Conservation (phyloP, 2,888 invertebrate species). For the Stenodema calcarata region DNA sequence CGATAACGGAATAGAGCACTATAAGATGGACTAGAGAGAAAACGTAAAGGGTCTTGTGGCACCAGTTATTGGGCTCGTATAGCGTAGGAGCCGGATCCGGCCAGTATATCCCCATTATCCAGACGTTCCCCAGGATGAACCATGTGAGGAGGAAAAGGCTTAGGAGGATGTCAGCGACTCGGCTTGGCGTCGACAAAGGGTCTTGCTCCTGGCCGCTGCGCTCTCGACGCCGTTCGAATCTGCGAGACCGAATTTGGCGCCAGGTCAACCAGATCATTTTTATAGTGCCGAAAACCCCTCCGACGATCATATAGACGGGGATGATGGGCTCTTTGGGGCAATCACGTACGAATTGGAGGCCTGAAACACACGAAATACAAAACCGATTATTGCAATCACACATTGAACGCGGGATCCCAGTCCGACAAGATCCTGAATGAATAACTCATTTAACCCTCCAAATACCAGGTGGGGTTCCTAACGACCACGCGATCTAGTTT, state of each 20-base stretch:
- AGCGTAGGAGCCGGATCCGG: constrained; percentile 76
- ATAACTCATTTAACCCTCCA: no score
- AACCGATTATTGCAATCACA: neutral
- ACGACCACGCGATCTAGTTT: no score
- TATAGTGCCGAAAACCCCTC: constrained; percentile 75
- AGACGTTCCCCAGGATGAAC: constrained; percentile 81
- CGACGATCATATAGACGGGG: constrained; percentile 84
- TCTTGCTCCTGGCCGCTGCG: constrained; percentile 58
- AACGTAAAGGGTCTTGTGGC: constrained; percentile 77
- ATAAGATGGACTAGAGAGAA: constrained; percentile 77
- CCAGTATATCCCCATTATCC: constrained; percentile 79
- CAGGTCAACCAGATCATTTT: constrained; percentile 74
- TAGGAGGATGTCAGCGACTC: constrained; percentile 71
- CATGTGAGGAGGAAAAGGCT: constrained; percentile 74
- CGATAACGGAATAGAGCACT: constrained; percentile 72
- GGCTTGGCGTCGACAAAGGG: constrained; percentile 65
- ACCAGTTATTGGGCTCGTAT: constrained; percentile 81
- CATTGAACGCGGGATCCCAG: no score
- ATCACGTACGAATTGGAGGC: constrained; percentile 78
- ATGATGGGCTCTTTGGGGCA: constrained; percentile 79
- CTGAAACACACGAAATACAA: constrained; percentile 63
- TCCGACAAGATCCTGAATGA: no score
- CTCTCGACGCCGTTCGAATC: constrained; percentile 62
- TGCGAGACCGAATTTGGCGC: constrained; percentile 71
- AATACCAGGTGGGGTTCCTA: no score